A percentile compares a stretch with the other conserved stretches of the same genome.
phyloP scores from a whole-genome alignment of 2,113 vertebrate species.

The Pica pica region DNA sequence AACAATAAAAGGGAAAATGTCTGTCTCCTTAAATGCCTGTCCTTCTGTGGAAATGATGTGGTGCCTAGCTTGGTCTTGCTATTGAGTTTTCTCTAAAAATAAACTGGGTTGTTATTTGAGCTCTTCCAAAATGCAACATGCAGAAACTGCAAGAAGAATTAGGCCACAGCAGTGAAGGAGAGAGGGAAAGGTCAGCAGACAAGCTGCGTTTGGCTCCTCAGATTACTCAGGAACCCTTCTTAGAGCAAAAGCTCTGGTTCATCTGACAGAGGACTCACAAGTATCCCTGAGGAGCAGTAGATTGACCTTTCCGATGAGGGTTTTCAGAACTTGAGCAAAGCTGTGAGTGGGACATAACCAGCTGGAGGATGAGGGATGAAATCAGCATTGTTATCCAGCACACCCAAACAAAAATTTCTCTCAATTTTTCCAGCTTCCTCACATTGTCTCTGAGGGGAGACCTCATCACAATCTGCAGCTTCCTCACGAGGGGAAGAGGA shows the following conservation, averaged over 20 bases:
- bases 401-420: background rate
- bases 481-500: background rate
- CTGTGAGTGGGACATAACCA: background rate
- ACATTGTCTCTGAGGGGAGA: background rate
- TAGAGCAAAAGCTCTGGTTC: background rate
- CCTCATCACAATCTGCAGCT: background rate
- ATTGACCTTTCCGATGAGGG: background rate
- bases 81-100: constrained; percentile 42
- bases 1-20: background rate
- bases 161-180: background rate
- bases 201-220: background rate
- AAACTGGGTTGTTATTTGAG: constrained; percentile 19
- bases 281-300: background rate
- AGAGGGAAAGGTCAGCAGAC: constrained; percentile 12
- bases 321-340: background rate
- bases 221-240: background rate
- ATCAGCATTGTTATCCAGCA: background rate
- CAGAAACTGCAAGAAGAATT: constrained; percentile 31
- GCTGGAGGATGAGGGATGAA: background rate
- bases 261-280: background rate
- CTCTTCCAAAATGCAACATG: constrained; percentile 12
- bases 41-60: constrained; percentile 5
- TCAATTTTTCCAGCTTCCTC: background rate
- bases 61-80: background rate
- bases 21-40: background rate